Evolutionary conservation across 2,797 vertebrate species (phyloP), one percentile per base, ranked within the genome.

Genomic region (Gephyroberyx darwinii): DNA sequence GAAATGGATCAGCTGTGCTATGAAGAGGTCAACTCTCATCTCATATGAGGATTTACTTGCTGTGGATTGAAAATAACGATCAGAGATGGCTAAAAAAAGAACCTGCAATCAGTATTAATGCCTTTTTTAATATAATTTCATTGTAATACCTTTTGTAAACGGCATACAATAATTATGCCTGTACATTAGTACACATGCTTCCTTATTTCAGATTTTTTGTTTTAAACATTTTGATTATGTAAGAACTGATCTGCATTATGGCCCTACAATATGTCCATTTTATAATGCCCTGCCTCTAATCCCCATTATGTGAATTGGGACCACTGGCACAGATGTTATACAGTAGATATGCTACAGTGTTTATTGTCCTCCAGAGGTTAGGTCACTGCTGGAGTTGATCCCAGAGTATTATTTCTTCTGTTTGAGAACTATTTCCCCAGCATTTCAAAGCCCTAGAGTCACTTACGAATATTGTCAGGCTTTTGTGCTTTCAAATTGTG

Each of bases 231-330:
- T 78, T 56, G 48, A 60, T 88, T 85, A 91, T 65, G 59, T 79
- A 88, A 92, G 81, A 59, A 60, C 43, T 76, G 41, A 89, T 72
- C 75, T 81, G 50, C 51, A 19, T 71, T 70, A 52, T 82, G 66
- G 51, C 57, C 45, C 37, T 43, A 14, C 52, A 30, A 43, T 56
- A 35, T 60, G 7, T 74, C 19, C 0, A 9, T 90, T 91, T 89
- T 68, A 64, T 87, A 90, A 91, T 50, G 4, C 35, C 50, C 4
- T 8, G 20, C 20, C 50, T 64, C 45, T 78, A 88, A 88, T 84
- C 71, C 50, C 31, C 65, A 62, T 85, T 56, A 81, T 69, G 71
- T 65, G 79, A 67, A 77, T 65, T 31, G 48, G 17, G 8, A 61
- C 16, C 53, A 30, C 64, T 47, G 60, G 48, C 39, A 52, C 45